Conservation (phyloP, 2,888 invertebrate genomes). For the Poecilobothrus nobilitatus region DNA sequence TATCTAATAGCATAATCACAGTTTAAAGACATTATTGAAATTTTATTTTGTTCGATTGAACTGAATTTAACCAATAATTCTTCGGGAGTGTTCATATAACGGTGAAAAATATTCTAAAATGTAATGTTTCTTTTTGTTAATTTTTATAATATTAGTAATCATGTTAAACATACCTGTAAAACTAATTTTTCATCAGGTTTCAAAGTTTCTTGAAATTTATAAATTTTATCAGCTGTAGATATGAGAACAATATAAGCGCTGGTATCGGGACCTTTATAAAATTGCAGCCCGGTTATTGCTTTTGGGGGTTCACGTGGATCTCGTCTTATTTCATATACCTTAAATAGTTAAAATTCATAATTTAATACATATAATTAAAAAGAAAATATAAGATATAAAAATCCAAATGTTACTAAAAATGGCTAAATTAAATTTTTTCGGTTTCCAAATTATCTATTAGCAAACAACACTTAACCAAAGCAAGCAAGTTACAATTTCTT, state of each 20-base stretch:
- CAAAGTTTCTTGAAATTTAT: conserved; percentile 76
- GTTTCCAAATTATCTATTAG: conserved; percentile 10
- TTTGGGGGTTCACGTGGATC: conserved; percentile 59
- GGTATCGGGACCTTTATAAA: conserved; percentile 62
- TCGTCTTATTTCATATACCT: conserved; percentile 84
- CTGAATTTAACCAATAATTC: conserved; percentile 49
- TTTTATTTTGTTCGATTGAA: conserved; percentile 62
- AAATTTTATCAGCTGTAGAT: conserved; percentile 73
- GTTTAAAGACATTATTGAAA: conserved; percentile 72
- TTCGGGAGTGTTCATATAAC: conserved; percentile 64
- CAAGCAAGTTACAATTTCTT: conserved; percentile 16
- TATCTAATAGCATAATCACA: conserved; percentile 56
- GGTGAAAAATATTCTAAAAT: conserved; percentile 66
- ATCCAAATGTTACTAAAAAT: conserved; percentile 17
- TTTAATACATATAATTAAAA: neutral
- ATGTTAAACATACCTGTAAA: conserved; percentile 32
- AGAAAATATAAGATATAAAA: no score
- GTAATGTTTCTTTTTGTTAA: conserved; percentile 24
- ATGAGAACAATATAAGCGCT: conserved; percentile 75
- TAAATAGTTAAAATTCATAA: conserved; percentile 35
- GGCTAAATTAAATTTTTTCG: conserved; percentile 12
- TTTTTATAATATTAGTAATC: conserved; percentile 34
- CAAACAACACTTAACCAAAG: no score
- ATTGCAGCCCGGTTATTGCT: conserved; percentile 81
- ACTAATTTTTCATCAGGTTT: conserved; percentile 70